Evolutionary conservation across 1,140 invertebrate genomes (phyloP).

Genomic region (Araneus ventricosus): DNA sequence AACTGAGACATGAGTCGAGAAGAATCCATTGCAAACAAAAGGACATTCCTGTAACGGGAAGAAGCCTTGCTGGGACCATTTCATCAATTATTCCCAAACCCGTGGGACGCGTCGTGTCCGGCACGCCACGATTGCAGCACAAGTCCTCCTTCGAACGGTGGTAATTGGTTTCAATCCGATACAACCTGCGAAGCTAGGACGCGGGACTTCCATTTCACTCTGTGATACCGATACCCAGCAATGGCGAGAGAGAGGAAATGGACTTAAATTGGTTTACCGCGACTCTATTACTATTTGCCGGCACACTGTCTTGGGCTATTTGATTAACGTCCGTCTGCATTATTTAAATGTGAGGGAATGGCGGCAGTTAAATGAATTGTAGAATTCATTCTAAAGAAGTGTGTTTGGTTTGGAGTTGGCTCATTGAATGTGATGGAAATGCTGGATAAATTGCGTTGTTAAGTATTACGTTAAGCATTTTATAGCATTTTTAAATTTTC

Average conservation of each 20-base stretch:
- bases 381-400: neutral
- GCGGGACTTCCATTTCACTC: slow-evolving; percentile 43
- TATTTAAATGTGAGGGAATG: neutral
- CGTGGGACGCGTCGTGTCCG: slow-evolving; percentile 27
- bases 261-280: slow-evolving; percentile 45
- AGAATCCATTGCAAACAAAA: neutral
- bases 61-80: slow-evolving; percentile 22
- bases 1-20: neutral
- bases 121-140: neutral
- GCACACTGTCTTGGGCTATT: neutral
- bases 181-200: slow-evolving; percentile 47
- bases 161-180: slow-evolving; percentile 69
- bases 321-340: neutral
- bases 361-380: slow-evolving; percentile 26
- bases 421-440: neutral
- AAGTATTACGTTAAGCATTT: too few species aligned
- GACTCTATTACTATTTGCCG: slow-evolving; percentile 9
- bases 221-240: neutral
- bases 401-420: neutral
- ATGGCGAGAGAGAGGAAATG: neutral
- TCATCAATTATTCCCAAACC: slow-evolving; percentile 64
- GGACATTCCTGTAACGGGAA: neutral
- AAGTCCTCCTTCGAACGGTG: neutral
- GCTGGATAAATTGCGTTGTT: neutral
- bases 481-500: too few species aligned